Conservation (phyloP, 2,113 vertebrate genomes). For the Ammodytes marinus region DNA sequence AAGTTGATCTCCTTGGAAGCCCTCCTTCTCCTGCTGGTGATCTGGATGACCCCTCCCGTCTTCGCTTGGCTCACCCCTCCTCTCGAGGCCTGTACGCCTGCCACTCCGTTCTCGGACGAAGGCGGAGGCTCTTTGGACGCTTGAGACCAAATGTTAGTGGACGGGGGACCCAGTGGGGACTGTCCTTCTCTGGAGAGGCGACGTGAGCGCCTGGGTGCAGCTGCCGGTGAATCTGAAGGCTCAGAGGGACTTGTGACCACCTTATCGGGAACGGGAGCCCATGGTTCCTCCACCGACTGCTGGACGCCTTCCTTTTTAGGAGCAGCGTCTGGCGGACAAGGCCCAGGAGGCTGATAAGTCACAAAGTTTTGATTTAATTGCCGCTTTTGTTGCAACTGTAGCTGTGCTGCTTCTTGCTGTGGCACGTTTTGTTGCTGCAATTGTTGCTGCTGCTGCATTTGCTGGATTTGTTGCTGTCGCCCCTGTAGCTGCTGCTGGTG, state of each 20-base stretch:
- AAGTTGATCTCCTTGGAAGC: constrained; percentile 96
- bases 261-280: constrained; percentile 81
- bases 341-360: constrained; percentile 58
- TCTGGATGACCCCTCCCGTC: constrained; percentile 92
- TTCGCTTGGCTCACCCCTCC: constrained; percentile 80
- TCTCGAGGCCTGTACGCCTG: constrained; percentile 21
- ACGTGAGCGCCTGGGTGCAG: constrained; percentile 91
- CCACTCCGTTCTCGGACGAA: constrained; percentile 72
- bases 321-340: constrained; percentile 4
- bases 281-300: constrained; percentile 71
- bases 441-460: constrained; percentile 70
- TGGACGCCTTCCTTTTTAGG: constrained; percentile 72
- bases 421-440: constrained; percentile 63
- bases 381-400: constrained; percentile 80
- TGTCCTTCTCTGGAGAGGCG: constrained; percentile 95
- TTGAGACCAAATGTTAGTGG: constrained; percentile 66
- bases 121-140: constrained; percentile 65
- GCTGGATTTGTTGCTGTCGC: constrained; percentile 68
- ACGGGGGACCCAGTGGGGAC: constrained; percentile 77
- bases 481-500: constrained; percentile 68
- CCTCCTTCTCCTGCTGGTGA: constrained; percentile 88
- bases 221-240: constrained; percentile 73
- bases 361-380: constrained; percentile 67
- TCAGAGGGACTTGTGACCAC: constrained; percentile 81
- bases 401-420: constrained; percentile 76